phyloP scores from a whole-genome alignment of 2,888 invertebrate genomes.

The Ophion slaviceki region DNA sequence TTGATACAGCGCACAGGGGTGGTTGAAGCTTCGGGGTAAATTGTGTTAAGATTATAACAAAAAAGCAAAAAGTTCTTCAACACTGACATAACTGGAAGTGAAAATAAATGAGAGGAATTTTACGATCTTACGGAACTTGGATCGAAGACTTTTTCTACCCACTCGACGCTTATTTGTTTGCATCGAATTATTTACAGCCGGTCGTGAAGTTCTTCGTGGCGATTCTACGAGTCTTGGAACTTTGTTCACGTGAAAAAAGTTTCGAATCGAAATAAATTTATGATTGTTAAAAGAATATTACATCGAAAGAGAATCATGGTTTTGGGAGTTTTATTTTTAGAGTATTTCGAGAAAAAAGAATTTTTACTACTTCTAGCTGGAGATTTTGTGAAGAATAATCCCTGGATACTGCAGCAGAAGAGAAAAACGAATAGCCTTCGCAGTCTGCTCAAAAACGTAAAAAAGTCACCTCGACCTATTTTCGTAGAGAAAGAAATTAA shows the following conservation, averaged over 20 bases:
- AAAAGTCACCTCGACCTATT: no score
- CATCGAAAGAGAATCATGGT: no score
- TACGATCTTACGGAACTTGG: conserved; percentile 26
- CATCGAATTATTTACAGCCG: background rate
- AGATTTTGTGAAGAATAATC: no score
- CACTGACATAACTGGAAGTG: conserved; percentile 54
- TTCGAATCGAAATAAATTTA: background rate
- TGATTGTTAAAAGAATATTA: background rate
- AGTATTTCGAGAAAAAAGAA: no score
- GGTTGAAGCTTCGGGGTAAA: conserved; percentile 10
- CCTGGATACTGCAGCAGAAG: no score
- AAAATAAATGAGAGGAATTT: conserved; percentile 39
- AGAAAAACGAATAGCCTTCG: no score
- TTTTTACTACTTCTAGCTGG: no score
- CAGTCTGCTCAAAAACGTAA: no score
- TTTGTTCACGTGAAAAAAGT: background rate
- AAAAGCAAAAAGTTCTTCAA: conserved; percentile 33
- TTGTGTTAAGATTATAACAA: conserved; percentile 7
- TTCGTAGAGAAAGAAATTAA: no score
- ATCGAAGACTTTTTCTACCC: background rate
- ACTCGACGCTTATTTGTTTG: conserved; percentile 17
- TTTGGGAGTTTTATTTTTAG: no score
- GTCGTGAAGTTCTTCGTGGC: background rate
- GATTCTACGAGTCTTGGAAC: background rate
- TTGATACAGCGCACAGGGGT: conserved; percentile 73